Percentiles rank a stretch among this genome's conserved stretches.
These are phyloP conservation scores for Drosophila suzukii DNA, from an alignment of 1,140 invertebrate species.

Conservation along the genomic window DNA sequence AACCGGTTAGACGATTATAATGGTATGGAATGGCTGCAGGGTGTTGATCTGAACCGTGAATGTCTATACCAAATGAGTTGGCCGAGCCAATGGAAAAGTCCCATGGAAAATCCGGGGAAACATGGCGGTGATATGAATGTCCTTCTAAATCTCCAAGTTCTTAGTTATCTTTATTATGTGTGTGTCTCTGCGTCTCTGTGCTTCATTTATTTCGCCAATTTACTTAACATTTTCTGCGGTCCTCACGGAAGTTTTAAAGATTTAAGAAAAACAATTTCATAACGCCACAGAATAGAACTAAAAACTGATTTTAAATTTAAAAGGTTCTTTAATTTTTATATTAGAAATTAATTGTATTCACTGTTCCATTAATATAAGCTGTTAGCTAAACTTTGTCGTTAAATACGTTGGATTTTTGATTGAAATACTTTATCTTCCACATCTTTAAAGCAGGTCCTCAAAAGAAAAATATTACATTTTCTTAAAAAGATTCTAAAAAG, in stretches of 20 bases:
- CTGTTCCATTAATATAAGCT: too few relatives aligned
- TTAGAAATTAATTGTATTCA: too few relatives aligned
- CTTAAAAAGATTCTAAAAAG: background rate
- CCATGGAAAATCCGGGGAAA: background rate
- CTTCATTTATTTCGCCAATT: background rate
- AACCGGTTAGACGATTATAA: background rate
- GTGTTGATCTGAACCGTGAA: constrained; percentile 7
- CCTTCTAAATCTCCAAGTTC: constrained; percentile 3
- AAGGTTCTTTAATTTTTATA: too few relatives aligned
- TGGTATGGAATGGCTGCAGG: constrained; percentile 4
- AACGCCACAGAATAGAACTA: too few relatives aligned
- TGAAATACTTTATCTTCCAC: too few relatives aligned
- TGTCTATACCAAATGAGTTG: constrained; percentile 8
- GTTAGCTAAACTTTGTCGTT: too few relatives aligned
- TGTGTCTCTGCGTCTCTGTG: constrained; percentile 11
- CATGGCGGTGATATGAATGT: constrained; percentile 3
- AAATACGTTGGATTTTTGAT: too few relatives aligned
- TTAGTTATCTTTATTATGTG: background rate
- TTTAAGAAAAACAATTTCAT: background rate
- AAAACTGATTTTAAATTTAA: background rate
- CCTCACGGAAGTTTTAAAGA: background rate
- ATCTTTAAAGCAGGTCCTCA: too few relatives aligned
- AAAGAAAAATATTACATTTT: too few relatives aligned
- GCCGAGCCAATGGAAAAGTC: background rate
- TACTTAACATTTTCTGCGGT: too few relatives aligned